Base-by-base conservation (phyloP, 2,113 vertebrate genomes). In the Melanotaenia duboulayi region DNA sequence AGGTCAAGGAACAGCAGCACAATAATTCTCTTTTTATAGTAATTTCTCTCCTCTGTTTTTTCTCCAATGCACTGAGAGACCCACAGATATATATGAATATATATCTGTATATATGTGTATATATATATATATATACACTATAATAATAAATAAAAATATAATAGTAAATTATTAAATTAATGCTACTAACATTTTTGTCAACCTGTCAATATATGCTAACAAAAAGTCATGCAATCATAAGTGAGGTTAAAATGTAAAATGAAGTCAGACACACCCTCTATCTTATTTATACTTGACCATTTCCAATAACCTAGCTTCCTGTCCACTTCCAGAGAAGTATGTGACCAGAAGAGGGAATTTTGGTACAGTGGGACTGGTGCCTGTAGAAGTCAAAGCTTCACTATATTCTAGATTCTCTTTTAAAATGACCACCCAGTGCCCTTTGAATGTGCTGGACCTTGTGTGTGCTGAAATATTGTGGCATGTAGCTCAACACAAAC, bases 271-370 rank as follows among this genome's bases (percentile, higher is more conserved):
- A 61, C 7, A 17, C 0, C 32, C 37, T 61, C 39, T 69, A 24
- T 7, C 57, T 74, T 12, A 57, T 71, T 64, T 55, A 19, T 59
- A 60, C 62, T 58, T 65, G 11, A 76, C 46, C n/a, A 16, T 70
- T 74, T 71, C 63, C 42, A 42, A 78, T 56, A 76, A 32, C 68
- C 69, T 55, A 3, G 52, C 56, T 84, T 68, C 57, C 57, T 72
- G 58, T 80, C 82, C 51, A 75, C 51, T 7, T 76, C 74, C 60
- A 65, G 54, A 79, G 64, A 78, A 23, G 54, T 82, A 75, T 60
- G 62, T 91, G 88, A 86, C 78, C 78, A 70, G 71, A 85, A 84
- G 59, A 70, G 44, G 17, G 68, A 71, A 76, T 87, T 86, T 86
- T 78, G 75, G 78, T 87, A 76, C 80, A 82, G 76, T 83, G 78